Base-by-base conservation (phyloP, 2,797 vertebrate genomes). In the Rhyacichthys aspro region DNA sequence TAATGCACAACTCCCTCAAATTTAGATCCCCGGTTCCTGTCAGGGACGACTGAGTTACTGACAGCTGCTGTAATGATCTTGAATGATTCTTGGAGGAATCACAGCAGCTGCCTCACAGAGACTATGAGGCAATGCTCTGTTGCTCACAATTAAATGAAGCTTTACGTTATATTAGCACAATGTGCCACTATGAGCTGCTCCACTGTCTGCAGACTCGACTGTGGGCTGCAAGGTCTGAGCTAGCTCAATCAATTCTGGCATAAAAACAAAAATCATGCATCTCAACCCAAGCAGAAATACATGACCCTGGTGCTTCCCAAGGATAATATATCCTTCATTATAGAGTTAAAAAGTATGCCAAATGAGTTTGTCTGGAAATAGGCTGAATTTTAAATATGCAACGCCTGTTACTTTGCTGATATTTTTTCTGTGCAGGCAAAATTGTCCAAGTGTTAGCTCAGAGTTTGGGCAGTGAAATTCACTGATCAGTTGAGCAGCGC, bases 81-180 rank as follows among this genome's bases (percentile, higher is more conserved):
- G 17, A 52, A 70, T 69, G 69, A 62, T 46, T 57, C 18, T 53
- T 12, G 45, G 57, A 71, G 49, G 55, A 60, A 45, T 16, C 17
- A 43, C 49, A 67, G 41, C 70, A 63, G 46, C 53, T 41, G 76
- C 70, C 71, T 64, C 9, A 8, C 38, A 72, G 55, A 64, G 72
- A 71, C 48, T 38, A 70, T 68, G 57, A 72, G 59, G 63, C 41
- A 33, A 60, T 48, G 69, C 65, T 82, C 70, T 48, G 59, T 43
- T 82, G 76, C 67, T 70, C 68, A 46, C 71, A 81, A 76, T 84
- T 78, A 76, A 78, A 83, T 74, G 18, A 60, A 52, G 46, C 52
- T 69, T 75, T 68, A 68, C 53, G 70, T 80, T 75, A 62, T 59
- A 62, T 63, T 59, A 71, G 59, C 43, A 61, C 48, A 65, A 59